Percentiles rank a stretch among this genome's conserved stretches.
Evolutionary conservation across 2,797 vertebrate genomes (phyloP).

Genomic region (Cirrhinus molitorella): DNA sequence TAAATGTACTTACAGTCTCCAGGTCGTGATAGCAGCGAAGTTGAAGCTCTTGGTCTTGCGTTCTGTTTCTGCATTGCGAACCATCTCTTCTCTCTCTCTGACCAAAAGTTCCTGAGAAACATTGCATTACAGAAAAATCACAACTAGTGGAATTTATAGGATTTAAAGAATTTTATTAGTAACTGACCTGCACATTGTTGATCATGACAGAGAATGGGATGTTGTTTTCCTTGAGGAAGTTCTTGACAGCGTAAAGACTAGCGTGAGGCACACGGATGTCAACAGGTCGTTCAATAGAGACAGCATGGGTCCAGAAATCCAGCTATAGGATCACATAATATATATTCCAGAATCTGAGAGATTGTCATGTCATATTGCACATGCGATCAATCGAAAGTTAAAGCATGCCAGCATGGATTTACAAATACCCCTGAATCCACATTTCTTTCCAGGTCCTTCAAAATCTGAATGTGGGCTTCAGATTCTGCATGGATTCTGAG

Average conservation of each 20-base stretch:
- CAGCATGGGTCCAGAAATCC: conserved; percentile 87
- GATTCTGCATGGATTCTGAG: conserved; percentile 72
- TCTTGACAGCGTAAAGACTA: conserved; percentile 76
- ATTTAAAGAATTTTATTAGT: not conserved
- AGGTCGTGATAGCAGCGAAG: conserved; percentile 80
- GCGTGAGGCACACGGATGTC: conserved; percentile 82
- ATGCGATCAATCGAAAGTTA: not conserved
- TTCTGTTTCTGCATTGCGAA: conserved; percentile 69
- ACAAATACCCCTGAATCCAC: conserved; percentile 65
- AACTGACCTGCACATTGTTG: conserved; percentile 84
- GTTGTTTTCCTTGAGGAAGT: conserved; percentile 76
- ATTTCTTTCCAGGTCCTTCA: conserved; percentile 69
- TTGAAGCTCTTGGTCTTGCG: conserved; percentile 76
- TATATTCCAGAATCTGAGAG: not conserved
- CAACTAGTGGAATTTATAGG: not conserved
- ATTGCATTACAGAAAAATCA: not conserved
- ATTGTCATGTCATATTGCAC: not conserved
- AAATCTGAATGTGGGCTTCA: conserved; percentile 69
- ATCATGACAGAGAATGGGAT: conserved; percentile 84
- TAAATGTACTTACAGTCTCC: conserved; percentile 66
- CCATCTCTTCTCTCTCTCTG: conserved; percentile 83
- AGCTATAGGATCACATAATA: conserved; percentile 67
- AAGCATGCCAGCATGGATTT: not conserved
- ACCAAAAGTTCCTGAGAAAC: conserved; percentile 80
- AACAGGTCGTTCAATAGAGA: conserved; percentile 71